A percentile compares a stretch with the other conserved stretches of the same genome.
Conservation (phyloP, 2,888 invertebrate species). For the Aphodius granarius region DNA sequence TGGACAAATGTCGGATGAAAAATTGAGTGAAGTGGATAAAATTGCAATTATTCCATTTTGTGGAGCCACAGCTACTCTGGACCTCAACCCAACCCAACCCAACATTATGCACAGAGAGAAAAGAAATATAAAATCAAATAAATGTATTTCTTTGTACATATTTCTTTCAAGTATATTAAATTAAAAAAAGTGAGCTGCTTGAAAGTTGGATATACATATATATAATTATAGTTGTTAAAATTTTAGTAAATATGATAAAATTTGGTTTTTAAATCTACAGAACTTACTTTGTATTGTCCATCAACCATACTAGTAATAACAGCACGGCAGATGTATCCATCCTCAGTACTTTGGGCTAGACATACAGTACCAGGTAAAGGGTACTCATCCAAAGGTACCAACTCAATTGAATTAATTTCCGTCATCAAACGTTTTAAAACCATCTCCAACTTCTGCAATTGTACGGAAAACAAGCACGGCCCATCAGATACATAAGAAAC, state of each 20-base stretch:
- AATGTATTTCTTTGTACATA: too few relatives aligned
- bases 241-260: neutral
- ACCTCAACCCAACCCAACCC: too few relatives aligned
- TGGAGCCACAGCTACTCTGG: too few relatives aligned
- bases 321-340: slow-evolving; percentile 72
- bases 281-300: slow-evolving; percentile 64
- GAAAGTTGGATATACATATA: too few relatives aligned
- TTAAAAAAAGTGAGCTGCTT: too few relatives aligned
- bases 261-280: neutral
- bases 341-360: slow-evolving; percentile 71
- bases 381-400: slow-evolving; percentile 65
- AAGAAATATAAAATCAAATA: too few relatives aligned
- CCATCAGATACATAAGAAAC: slow-evolving; percentile 81
- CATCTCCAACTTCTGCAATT: slow-evolving; percentile 64
- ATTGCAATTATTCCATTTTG: too few relatives aligned
- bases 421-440: slow-evolving; percentile 70
- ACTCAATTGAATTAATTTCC: slow-evolving; percentile 66
- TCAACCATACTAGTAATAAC: slow-evolving; percentile 74
- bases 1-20: too few relatives aligned
- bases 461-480: slow-evolving; percentile 76
- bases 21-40: too few relatives aligned
- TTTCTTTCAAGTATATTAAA: too few relatives aligned
- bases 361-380: slow-evolving; percentile 78
- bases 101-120: too few relatives aligned
- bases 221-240: neutral